phyloP scores from a whole-genome alignment of 2,113 vertebrate genomes.

The Oceanites oceanicus region DNA sequence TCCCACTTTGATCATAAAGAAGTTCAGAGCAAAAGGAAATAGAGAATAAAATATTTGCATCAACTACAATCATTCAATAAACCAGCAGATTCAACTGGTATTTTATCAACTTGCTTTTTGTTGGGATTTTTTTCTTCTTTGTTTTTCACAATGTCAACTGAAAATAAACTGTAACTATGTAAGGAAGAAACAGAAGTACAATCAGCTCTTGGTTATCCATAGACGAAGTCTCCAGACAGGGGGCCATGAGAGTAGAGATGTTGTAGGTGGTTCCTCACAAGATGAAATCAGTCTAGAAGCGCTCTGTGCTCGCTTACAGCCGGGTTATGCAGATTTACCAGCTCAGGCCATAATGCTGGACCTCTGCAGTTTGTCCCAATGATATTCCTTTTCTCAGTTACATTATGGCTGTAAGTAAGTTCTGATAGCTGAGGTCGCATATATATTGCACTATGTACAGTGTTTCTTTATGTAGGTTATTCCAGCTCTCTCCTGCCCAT shows the following conservation, averaged over 20 bases:
- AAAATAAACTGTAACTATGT: background rate
- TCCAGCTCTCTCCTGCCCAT: background rate
- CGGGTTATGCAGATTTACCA: background rate
- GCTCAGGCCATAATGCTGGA: background rate
- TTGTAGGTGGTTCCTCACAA: background rate
- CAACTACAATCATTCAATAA: background rate
- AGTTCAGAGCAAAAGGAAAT: background rate
- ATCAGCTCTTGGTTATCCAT: background rate
- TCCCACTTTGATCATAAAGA: background rate
- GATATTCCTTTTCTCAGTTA: background rate
- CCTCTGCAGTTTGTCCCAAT: background rate
- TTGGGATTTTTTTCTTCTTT: background rate
- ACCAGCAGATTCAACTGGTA: background rate
- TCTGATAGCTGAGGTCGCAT: background rate
- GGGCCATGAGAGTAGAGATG: background rate
- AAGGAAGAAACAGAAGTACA: background rate
- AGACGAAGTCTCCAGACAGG: background rate
- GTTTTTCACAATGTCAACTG: background rate
- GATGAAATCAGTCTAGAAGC: background rate
- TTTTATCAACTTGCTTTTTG: background rate
- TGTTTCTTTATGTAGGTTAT: background rate
- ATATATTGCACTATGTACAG: accelerated
- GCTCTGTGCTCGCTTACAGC: background rate
- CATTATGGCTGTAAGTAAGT: background rate
- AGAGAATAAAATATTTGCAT: background rate